Evolutionary conservation across 2,113 vertebrate genomes (phyloP), one percentile per base, ranked within the genome.

Genomic region (Tychaedon coryphoeus): DNA sequence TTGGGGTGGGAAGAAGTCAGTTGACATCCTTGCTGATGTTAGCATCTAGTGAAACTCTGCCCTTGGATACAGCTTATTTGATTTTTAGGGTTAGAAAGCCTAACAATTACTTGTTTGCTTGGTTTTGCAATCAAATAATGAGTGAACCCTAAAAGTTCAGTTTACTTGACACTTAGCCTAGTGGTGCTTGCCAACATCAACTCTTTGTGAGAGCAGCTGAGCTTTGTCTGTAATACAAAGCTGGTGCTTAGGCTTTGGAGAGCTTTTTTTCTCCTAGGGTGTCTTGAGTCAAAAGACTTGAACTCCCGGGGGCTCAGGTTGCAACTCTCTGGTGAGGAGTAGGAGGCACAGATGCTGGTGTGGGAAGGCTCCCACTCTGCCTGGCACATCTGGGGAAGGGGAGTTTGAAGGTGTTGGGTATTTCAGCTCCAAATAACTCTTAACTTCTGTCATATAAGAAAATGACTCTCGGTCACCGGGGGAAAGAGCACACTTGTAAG

Each of bases 401-500:
- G 19, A 90, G 9, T 77, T 80, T 31, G 48, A 79, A 81, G 14
- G 16, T 11, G 2, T 3, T 67, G 28, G 7, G 14, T 60, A 1
- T 57, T 29, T 36, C 36, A 42, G 18, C 72, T 78, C 29, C 65
- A 78, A 29, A 26, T 50, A 75, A 53, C 51, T 87, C 67, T 51
- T 78, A 64, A 54, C 19, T 76, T 75, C 9, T 4, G 4, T 38
- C 22, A 9, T 6, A 0, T 33, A 33, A 57, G 36, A 50, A 86
- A 38, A 47, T 83, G 2, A 54, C 20, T 29, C 18, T n/a, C 38
- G 29, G 38, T 76, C 56, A 67, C 28, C 0, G 3, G 51, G 19
- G n/a, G 7, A 38, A 34, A 48, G 24, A 65, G 28, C 0, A 0
- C 17, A 6, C 11, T 83, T 83, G 1, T 36, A 45, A 61, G 19